phyloP scores from a whole-genome alignment of 1,140 invertebrate genomes.

The Arctopsyche grandis region DNA sequence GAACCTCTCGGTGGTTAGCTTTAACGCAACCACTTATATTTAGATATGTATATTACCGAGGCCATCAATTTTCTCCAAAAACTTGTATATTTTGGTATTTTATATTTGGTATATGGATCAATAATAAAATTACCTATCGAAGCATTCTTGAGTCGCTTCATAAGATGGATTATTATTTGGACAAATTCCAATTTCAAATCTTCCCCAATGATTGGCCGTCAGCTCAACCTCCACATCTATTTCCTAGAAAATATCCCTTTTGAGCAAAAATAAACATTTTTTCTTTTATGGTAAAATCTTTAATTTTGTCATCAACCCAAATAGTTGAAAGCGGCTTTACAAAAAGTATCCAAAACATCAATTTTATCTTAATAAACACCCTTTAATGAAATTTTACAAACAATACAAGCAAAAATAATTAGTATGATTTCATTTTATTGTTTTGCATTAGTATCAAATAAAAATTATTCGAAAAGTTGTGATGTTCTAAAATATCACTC shows the following conservation, averaged over 20 bases:
- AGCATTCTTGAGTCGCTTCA: conserved; percentile 83
- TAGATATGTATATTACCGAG: too few species aligned
- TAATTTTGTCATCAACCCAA: too few species aligned
- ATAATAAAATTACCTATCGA: conserved; percentile 72
- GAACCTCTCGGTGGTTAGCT: too few species aligned
- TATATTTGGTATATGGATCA: not conserved
- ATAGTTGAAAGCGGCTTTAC: too few species aligned
- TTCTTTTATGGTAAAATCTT: not conserved
- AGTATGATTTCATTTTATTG: too few species aligned
- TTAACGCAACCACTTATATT: too few species aligned
- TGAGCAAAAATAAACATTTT: conserved; percentile 20
- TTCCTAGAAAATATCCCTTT: conserved; percentile 65
- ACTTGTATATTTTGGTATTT: too few species aligned
- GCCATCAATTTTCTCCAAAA: too few species aligned
- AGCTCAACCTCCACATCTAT: conserved; percentile 88
- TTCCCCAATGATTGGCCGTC: conserved; percentile 89
- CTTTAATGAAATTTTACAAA: not conserved
- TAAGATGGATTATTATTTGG: conserved; percentile 83
- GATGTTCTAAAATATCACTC: too few species aligned
- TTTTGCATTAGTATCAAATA: too few species aligned
- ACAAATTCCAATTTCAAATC: conserved; percentile 85
- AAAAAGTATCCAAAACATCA: not conserved
- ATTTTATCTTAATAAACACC: not conserved
- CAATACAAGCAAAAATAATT: too few species aligned
- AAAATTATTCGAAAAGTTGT: too few species aligned